phyloP scores from a whole-genome alignment of 2,888 invertebrate species.

The Coelinius sp. region DNA sequence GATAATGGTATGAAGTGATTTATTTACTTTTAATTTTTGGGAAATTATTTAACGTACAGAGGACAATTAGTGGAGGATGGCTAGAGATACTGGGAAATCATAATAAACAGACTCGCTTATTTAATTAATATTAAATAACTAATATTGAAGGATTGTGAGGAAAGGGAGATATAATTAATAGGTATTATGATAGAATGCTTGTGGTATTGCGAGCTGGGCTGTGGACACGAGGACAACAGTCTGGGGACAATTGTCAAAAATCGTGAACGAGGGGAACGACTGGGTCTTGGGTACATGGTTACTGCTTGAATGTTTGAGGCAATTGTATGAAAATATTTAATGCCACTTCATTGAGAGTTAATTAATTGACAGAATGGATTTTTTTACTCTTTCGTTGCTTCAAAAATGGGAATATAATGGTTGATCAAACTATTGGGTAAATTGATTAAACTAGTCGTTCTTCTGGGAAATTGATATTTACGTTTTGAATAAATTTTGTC shows the following conservation, averaged over 20 bases:
- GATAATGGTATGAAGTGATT: not conserved
- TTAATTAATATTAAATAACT: constrained; percentile 58
- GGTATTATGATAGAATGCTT: constrained; percentile 16
- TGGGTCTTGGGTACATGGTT: not conserved
- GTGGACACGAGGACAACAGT: constrained; percentile 14
- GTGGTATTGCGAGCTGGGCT: constrained; percentile 12
- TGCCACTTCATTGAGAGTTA: constrained; percentile 36
- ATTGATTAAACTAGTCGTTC: not conserved
- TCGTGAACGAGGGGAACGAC: not conserved
- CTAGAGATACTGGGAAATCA: constrained; percentile 54
- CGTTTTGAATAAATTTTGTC: too few species aligned
- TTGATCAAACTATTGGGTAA: not conserved
- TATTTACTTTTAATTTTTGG: too few species aligned
- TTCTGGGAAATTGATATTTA: not conserved
- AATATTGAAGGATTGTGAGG: constrained; percentile 51
- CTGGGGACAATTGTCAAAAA: not conserved
- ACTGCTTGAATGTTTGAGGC: not conserved
- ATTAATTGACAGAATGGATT: not conserved
- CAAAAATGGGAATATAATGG: not conserved
- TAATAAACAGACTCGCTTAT: constrained; percentile 65
- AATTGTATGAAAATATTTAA: not conserved
- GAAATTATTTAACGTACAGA: constrained; percentile 26
- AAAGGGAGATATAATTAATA: constrained; percentile 36
- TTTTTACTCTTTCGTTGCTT: not conserved
- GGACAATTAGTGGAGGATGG: constrained; percentile 5